phyloP scores from a whole-genome alignment of 2,113 vertebrate species.

The Balaeniceps rex region DNA sequence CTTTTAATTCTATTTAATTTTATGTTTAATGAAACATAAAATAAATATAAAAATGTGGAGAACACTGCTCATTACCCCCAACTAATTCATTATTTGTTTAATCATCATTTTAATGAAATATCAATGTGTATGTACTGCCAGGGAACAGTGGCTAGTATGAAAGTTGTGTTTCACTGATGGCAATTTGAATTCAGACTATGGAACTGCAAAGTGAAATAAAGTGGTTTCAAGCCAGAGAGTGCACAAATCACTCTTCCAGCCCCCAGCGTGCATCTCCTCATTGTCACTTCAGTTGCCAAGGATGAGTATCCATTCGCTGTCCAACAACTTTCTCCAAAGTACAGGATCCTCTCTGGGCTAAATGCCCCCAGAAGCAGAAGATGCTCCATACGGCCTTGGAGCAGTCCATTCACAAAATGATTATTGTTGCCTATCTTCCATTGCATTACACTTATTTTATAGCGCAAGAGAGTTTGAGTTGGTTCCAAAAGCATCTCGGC shows the following conservation, averaged over 20 bases:
- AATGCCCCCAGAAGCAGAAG: background rate
- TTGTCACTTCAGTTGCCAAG: background rate
- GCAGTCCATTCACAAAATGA: background rate
- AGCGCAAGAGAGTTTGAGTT: background rate
- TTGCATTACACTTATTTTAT: background rate
- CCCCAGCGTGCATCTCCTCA: background rate
- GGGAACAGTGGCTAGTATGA: background rate
- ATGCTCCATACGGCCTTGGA: background rate
- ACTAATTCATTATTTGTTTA: background rate
- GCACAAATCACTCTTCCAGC: background rate
- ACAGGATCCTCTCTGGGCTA: background rate
- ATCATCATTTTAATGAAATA: background rate
- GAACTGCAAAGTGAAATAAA: background rate
- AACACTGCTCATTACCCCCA: background rate
- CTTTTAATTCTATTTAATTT: background rate
- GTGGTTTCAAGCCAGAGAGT: background rate
- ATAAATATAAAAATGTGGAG: background rate
- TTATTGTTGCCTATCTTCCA: background rate
- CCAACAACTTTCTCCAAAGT: background rate
- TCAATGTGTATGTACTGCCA: background rate
- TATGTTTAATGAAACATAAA: background rate
- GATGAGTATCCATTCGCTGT: background rate
- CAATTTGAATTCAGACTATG: background rate
- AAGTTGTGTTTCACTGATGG: background rate
- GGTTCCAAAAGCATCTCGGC: background rate